These are phyloP conservation scores for Agonum fuliginosum DNA, from an alignment of 2,888 invertebrate species.

Conservation along the genomic window DNA sequence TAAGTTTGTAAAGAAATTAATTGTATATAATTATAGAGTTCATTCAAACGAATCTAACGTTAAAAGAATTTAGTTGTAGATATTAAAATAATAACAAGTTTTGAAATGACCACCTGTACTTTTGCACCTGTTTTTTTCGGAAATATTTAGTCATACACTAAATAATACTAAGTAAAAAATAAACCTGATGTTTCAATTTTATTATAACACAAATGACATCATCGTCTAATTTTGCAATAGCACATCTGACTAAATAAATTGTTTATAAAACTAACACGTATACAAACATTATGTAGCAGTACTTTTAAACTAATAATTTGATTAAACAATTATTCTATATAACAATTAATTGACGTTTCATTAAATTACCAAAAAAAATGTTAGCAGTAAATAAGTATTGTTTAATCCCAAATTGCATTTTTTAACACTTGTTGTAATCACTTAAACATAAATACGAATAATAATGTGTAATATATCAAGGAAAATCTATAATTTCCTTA, in stretches of 20 bases:
- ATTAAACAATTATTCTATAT: no score
- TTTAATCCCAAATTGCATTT: no score
- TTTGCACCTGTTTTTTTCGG: neutral
- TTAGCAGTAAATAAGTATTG: no score
- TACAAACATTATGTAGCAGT: neutral
- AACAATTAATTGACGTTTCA: no score
- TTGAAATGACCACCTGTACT: conserved; percentile 10
- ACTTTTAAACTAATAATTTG: no score
- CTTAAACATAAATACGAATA: conserved; percentile 15
- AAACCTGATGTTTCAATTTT: conserved; percentile 17
- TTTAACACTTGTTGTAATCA: conserved; percentile 11
- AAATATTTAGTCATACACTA: neutral
- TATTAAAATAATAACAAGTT: neutral
- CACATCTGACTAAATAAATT: conserved; percentile 6
- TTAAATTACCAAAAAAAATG: no score
- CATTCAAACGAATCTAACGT: neutral
- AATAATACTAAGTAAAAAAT: neutral
- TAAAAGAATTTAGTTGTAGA: no score
- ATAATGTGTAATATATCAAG: neutral
- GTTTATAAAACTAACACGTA: conserved; percentile 17
- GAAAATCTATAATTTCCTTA: neutral
- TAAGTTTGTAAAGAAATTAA: neutral
- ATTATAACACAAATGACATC: conserved; percentile 6
- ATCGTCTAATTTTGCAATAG: conserved; percentile 13
- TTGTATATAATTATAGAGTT: neutral